Evolutionary conservation across 2,888 invertebrate species (phyloP), one percentile per base, ranked within the genome.

Genomic region (Chydorus sphaericus): DNA sequence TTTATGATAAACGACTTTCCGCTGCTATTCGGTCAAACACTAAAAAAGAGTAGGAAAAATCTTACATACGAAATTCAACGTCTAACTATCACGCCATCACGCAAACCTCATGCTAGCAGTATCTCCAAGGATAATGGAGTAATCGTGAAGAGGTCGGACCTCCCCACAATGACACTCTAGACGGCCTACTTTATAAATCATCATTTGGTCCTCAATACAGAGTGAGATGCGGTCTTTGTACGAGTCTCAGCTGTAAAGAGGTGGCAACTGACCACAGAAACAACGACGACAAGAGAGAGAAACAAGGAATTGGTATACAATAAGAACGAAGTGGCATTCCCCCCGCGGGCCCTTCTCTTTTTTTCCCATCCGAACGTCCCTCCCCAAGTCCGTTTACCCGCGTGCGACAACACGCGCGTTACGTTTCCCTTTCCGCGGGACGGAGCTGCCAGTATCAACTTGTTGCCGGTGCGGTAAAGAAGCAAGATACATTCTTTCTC

Each of bases 381-480:
- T 26, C 44, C 26, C 44, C 44, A n/a, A 44, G 44, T 44, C 44
- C 44, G 28, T 44, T 44, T 44, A 44, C 44, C 44, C 44, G 44
- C 44, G 44, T n/a, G 26, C 44, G 44, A 26, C 23, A 44, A 44
- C 44, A 44, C 44, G 44, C 44, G 44, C 44, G 44, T 44, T n/a
- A n/a, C 44, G 23, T 44, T 44, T 16, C 20, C 44, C 44, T 14
- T 28, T 44, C n/a, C n/a, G n/a, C 44, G 4, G 16, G 26, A 26
- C 44, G 23, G 26, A 44, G 44, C 28, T 26, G 8, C 33, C 14
- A 44, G 26, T 20, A 44, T 39, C 39, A 44, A 44, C 44, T 44
- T 44, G 44, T 44, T 44, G 44, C 44, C 44, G 44, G 44, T 44
- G 44, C 44, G n/a, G n/a, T n/a, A n/a, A n/a, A n/a, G n/a, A n/a